A percentile compares a stretch with the other conserved stretches of the same genome.
phyloP scores from a whole-genome alignment of 2,888 invertebrate species.

The Acanthosoma haemorrhoidale region DNA sequence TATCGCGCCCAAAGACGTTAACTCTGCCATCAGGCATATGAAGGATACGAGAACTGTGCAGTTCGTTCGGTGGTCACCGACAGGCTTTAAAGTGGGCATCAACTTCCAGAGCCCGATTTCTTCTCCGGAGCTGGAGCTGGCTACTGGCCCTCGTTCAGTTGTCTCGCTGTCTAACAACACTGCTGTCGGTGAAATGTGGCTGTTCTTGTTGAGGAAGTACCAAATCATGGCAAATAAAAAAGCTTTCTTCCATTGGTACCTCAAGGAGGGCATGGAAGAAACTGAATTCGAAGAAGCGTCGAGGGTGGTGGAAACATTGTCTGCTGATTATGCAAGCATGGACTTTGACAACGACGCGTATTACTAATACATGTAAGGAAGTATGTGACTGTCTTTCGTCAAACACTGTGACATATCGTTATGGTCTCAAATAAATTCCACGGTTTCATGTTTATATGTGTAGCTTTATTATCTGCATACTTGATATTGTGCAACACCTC shows the following conservation, averaged over 20 bases:
- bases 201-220: constrained; percentile 56
- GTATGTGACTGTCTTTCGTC: too few relatives aligned
- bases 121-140: constrained; percentile 49
- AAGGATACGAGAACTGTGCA: background rate
- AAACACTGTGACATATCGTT: too few relatives aligned
- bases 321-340: constrained; percentile 65
- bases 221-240: constrained; percentile 57
- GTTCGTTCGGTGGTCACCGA: constrained; percentile 59
- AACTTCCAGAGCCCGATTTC: constrained; percentile 71
- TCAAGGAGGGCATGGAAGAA: constrained; percentile 70
- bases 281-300: constrained; percentile 56
- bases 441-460: too few relatives aligned
- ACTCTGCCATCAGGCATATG: constrained; percentile 30
- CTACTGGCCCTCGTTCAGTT: constrained; percentile 54
- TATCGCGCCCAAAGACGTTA: constrained; percentile 37
- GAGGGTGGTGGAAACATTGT: constrained; percentile 61
- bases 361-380: too few relatives aligned
- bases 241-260: constrained; percentile 58
- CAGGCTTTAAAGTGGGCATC: constrained; percentile 56
- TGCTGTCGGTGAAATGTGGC: constrained; percentile 57
- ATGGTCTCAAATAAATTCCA: too few relatives aligned
- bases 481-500: too few relatives aligned
- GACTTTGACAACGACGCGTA: background rate
- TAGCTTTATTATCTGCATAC: too few relatives aligned
- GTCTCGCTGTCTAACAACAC: constrained; percentile 77